phyloP scores from a whole-genome alignment of 2,797 vertebrate species.

The Semaprochilodus insignis region DNA sequence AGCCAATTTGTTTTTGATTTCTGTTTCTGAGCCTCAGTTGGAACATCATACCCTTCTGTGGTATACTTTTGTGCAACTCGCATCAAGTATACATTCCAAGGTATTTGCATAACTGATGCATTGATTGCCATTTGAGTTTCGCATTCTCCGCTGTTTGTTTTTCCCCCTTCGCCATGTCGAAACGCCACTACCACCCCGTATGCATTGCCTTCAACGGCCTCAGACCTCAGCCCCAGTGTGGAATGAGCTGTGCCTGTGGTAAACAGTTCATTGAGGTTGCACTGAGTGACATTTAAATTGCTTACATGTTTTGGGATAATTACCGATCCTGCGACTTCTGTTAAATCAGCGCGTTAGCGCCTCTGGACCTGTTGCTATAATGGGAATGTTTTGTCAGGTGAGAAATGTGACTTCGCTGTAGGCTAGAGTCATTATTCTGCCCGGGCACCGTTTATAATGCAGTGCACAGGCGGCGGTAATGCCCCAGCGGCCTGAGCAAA shows the following conservation, averaged over 20 bases:
- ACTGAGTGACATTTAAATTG: constrained; percentile 40
- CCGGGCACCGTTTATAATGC: constrained; percentile 23
- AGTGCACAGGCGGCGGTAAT: constrained; percentile 27
- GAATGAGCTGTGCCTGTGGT: not conserved
- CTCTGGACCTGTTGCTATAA: constrained; percentile 33
- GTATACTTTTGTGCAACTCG: not conserved
- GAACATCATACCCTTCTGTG: not conserved
- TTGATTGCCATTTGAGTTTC: not conserved
- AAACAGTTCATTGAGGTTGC: constrained; percentile 9
- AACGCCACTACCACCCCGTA: not conserved
- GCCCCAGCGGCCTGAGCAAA: constrained; percentile 41
- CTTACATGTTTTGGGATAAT: constrained; percentile 33
- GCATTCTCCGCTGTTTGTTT: not conserved
- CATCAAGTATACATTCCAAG: not conserved
- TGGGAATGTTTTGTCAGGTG: constrained; percentile 34
- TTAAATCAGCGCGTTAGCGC: constrained; percentile 23
- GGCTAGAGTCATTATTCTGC: constrained; percentile 37
- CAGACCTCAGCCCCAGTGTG: not conserved
- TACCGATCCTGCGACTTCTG: constrained; percentile 19
- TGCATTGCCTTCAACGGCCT: not conserved
- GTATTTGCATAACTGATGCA: constrained; percentile 12
- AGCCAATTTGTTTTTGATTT: not conserved
- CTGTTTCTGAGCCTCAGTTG: not conserved
- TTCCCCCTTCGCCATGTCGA: not conserved
- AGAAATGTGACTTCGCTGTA: constrained; percentile 18